Base-by-base conservation (phyloP, 2,888 invertebrate species). In the Athalia rosae region DNA sequence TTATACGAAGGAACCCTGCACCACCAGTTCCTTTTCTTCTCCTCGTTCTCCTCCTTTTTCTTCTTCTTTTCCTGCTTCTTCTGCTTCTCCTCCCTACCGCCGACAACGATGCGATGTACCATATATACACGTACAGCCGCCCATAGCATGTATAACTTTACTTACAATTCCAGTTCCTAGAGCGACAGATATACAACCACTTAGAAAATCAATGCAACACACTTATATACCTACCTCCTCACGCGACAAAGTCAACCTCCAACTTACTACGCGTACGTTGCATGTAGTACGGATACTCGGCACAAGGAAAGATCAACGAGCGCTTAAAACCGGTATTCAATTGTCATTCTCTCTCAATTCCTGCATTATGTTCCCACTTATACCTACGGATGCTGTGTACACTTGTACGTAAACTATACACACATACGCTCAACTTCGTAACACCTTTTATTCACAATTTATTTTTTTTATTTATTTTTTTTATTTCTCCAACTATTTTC, bases 161-260 rank as follows among this genome's bases (percentile, higher is more conserved):
- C 7, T 9, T 66, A 66, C 66, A 11, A 67, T 67, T 67, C 67
- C 67, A 67, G 67, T 67, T 67, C 50, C 50, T 67, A 66, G 66
- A 53, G 50, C 67, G 67, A 28, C 28, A 28, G 28, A 28, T 28
- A 67, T 67, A 74, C 7, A 48, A 48, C 74, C 74, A 74, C 74
- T 74, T 74, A 62, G 28, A 74, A 74, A 74, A 74, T 74, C 74
- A 74, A 74, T 74, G 74, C 74, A 74, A 61, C 61, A 74, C 61
- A 74, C 74, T 61, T 43, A 48, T 61, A 56, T 13, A 45, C 50
- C 11, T 7, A n/a, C n/a, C n/a, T n/a, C n/a, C n/a, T n/a, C 11
- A 9, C 11, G 50, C 8, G 50, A 9, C 11, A 50, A 11, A 11
- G 50, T 50, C 11, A 50, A 11, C 28, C 28, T 28, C 28, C 28